A percentile compares a stretch with the other conserved stretches of the same genome.
Evolutionary conservation across 2,888 invertebrate genomes (phyloP).

Genomic region (Drosophila rubida): DNA sequence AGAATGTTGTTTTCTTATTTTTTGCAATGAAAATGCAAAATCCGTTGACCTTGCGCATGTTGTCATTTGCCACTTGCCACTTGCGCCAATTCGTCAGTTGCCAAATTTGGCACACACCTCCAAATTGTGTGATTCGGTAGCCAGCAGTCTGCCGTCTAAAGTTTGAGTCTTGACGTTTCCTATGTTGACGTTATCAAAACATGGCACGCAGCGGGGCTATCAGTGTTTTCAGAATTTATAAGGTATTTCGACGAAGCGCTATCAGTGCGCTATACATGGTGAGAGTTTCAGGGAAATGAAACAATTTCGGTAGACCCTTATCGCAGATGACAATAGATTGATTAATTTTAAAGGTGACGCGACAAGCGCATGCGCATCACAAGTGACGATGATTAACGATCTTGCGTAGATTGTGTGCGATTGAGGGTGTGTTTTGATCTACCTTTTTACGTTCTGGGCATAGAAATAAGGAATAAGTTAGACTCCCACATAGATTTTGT

Average conservation of each 20-base stretch:
- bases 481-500: too few species aligned
- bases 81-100: not conserved
- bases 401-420: not conserved
- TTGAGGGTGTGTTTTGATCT: too few species aligned
- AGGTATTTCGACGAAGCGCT: slow-evolving; percentile 30
- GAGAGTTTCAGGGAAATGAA: slow-evolving; percentile 48
- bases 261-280: slow-evolving; percentile 40
- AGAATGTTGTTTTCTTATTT: slow-evolving; percentile 15
- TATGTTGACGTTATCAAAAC: slow-evolving; percentile 26
- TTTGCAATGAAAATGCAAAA: slow-evolving; percentile 27
- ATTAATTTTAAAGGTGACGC: slow-evolving; percentile 8
- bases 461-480: too few species aligned
- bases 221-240: slow-evolving; percentile 40
- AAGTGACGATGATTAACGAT: not conserved
- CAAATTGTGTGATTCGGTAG: not conserved
- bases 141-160: slow-evolving; percentile 1
- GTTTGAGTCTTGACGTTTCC: not conserved
- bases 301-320: slow-evolving; percentile 33
- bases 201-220: slow-evolving; percentile 33
- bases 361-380: not conserved
- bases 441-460: too few species aligned
- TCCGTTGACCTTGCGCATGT: slow-evolving; percentile 32
- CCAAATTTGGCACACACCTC: slow-evolving; percentile 1
- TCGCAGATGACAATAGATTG: slow-evolving; percentile 28
- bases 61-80: not conserved